Base-by-base conservation (phyloP, 2,888 invertebrate genomes). In the Salpingus planirostris region DNA sequence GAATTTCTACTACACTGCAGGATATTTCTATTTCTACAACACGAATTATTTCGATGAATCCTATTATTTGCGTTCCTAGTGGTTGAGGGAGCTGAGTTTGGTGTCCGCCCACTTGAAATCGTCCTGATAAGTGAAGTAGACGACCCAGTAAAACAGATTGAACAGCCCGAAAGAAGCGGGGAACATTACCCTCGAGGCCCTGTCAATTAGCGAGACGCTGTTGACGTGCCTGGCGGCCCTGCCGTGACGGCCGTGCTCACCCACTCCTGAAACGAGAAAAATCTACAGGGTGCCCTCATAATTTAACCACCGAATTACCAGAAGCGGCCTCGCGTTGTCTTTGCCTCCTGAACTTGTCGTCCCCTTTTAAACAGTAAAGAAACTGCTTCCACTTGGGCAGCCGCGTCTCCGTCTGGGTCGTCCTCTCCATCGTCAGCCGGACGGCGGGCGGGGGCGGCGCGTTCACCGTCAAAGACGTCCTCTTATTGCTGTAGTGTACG, bases 141-240 rank as follows among this genome's bases (percentile, higher is more conserved):
- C 75, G 60, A 87, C 65, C 92, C 93, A 95, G 64, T 95, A 95
- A 55, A 84, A 78, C 30, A 92, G 66, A 60, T 92, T 93, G 41
- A 93, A 79, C 0, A 88, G 62, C 0, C 80, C 78, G 58, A 93
- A 93, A 1, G 88, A 86, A 7, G 86, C 77, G 2, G 93, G 92
- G 58, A 89, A 88, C 27, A 88, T 67, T 27, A 88, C 67, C 27
- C 91, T 70, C 0, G 91, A 84, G 0, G 83, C 78, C 48, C 80
- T 74, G 65, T 90, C 89, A 51, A 90, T 90, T 56, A 78, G 70
- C 0, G 88, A 89, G 3, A 90, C 89, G 60, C 88, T 89, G 66
- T 90, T 90, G 41, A 88, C 78, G 55, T 84, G 81, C 18, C 81
- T 74, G 22, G 64, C 56, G n/a, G 51, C 52, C 27, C 54, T 53